These are phyloP conservation scores for Eucriotettix oculatus DNA, from an alignment of 2,888 invertebrate genomes.

Conservation along the genomic window DNA sequence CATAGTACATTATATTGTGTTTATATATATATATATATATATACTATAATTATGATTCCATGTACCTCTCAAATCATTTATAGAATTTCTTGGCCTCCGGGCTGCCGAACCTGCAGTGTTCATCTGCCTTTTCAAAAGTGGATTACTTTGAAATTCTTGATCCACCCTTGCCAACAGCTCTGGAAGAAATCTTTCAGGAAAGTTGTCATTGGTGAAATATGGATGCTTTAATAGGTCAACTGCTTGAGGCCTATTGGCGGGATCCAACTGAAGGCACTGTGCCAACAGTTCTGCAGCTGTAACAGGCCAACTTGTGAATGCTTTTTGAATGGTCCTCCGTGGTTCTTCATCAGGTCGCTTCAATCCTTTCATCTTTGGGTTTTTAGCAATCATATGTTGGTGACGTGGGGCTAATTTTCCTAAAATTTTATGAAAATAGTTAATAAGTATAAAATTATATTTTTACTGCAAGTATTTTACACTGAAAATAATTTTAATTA, in stretches of 20 bases:
- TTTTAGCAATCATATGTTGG: conserved; percentile 28
- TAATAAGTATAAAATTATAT: too few relatives aligned
- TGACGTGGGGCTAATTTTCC: conserved; percentile 31
- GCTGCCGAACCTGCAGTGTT: neutral
- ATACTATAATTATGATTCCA: too few relatives aligned
- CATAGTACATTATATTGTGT: too few relatives aligned
- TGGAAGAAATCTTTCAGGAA: conserved; percentile 46
- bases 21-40: too few relatives aligned
- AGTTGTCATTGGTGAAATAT: conserved; percentile 48
- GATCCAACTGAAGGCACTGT: conserved; percentile 35
- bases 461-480: too few relatives aligned
- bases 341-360: conserved; percentile 17
- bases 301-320: conserved; percentile 29
- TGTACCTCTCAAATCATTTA: too few relatives aligned
- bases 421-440: conserved; percentile 10
- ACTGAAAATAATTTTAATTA: too few relatives aligned
- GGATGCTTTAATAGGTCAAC: conserved; percentile 44
- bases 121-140: conserved; percentile 25
- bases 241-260: conserved; percentile 42
- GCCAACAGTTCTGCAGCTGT: conserved; percentile 33
- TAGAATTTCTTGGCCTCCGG: neutral
- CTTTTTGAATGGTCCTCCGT: conserved; percentile 21
- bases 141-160: conserved; percentile 40
- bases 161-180: conserved; percentile 45
- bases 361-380: conserved; percentile 27